A percentile compares a stretch with the other conserved stretches of the same genome.
phyloP scores from a whole-genome alignment of 2,113 vertebrate species.

The Peromyscus leucopus region DNA sequence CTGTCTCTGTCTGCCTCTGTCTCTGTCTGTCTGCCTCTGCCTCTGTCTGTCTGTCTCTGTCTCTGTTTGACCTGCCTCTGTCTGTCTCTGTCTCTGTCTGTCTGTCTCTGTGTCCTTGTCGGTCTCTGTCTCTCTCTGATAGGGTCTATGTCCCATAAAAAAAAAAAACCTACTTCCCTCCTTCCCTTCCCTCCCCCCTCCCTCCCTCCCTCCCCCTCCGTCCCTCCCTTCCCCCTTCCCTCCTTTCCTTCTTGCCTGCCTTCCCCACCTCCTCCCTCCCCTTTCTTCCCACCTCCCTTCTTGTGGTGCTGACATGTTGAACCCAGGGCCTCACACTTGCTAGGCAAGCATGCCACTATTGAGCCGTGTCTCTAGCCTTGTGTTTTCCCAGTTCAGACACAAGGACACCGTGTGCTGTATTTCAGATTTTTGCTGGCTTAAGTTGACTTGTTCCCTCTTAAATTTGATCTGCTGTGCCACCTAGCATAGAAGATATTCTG shows the following conservation, averaged over 20 bases:
- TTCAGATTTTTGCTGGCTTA: not conserved
- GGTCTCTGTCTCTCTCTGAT: too few relatives aligned
- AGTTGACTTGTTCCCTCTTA: not conserved
- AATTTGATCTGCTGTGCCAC: not conserved
- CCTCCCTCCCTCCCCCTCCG: rapidly evolving
- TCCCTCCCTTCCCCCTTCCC: rapidly evolving
- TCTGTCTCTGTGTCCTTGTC: not conserved
- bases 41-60: not conserved
- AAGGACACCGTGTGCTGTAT: not conserved
- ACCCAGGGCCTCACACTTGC: not conserved
- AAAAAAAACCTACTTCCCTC: not conserved
- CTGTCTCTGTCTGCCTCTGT: too few relatives aligned
- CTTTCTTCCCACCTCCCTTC: not conserved
- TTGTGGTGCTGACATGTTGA: not conserved
- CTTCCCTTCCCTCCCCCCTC: rapidly evolving
- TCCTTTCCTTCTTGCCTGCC: not conserved
- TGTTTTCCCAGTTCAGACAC: not conserved
- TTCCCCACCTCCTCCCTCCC: not conserved
- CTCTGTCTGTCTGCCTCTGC: not conserved
- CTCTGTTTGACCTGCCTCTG: not conserved
- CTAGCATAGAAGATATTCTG: not conserved
- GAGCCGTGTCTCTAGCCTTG: not conserved
- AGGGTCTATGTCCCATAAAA: not conserved
- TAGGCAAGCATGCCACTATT: not conserved
- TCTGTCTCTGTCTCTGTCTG: not conserved